phyloP scores from a whole-genome alignment of 2,113 vertebrate genomes.

The Callopanchax toddi region DNA sequence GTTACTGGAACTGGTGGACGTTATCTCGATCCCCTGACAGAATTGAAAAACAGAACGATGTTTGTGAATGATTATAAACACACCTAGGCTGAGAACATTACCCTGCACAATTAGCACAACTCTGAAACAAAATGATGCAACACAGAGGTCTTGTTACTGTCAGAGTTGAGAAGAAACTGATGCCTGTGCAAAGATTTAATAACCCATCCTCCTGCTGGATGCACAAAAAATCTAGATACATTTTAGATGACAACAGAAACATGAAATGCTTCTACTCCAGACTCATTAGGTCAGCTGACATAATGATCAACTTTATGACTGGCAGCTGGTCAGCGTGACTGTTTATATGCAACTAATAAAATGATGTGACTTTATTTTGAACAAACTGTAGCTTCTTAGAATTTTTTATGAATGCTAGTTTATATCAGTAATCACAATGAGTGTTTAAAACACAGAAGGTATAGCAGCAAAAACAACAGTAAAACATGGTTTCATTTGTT shows the following conservation, averaged over 20 bases:
- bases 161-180: conserved; percentile 13
- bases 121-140: not conserved
- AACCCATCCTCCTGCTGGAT: conserved; percentile 14
- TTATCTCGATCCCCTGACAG: conserved; percentile 86
- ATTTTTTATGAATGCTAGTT: no score
- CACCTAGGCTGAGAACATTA: not conserved
- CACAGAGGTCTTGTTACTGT: conserved; percentile 2
- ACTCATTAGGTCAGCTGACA: no score
- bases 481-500: no score
- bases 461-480: no score
- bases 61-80: conserved; percentile 3
- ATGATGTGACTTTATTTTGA: no score
- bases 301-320: no score
- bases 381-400: not conserved
- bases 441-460: no score
- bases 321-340: no score
- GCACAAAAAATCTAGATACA: no score
- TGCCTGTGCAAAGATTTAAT: conserved; percentile 27
- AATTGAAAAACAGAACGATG: conserved; percentile 36
- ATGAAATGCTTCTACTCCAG: not conserved
- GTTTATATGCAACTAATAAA: not conserved
- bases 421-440: no score
- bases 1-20: conserved; percentile 85
- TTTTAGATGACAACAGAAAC: not conserved
- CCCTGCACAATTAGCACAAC: not conserved